Evolutionary conservation across 1,140 invertebrate genomes (phyloP).

Genomic region (Leptinotarsa texana): DNA sequence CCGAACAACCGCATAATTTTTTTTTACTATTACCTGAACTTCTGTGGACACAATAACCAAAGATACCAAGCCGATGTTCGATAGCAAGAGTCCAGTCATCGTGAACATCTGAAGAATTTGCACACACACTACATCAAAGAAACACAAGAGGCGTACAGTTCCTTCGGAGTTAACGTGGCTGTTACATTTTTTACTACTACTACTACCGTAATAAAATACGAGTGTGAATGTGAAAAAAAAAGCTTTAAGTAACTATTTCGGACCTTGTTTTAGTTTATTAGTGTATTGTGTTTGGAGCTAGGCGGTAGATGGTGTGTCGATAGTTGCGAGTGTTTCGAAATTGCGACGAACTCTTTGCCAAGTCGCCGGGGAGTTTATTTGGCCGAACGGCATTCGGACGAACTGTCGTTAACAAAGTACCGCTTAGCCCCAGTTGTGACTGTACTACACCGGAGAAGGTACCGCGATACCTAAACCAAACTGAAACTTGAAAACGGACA

Average conservation of each 20-base stretch:
- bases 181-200: slow-evolving; percentile 41
- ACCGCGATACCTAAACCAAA: slow-evolving; percentile 26
- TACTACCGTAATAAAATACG: slow-evolving; percentile 13
- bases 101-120: slow-evolving; percentile 34
- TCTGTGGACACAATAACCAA: slow-evolving; percentile 14
- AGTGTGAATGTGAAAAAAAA: slow-evolving; percentile 49
- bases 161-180: slow-evolving; percentile 47
- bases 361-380: too few relatives aligned
- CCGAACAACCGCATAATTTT: slow-evolving; percentile 9
- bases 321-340: too few relatives aligned
- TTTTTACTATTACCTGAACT: not conserved
- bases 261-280: slow-evolving; percentile 20
- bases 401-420: slow-evolving; percentile 7
- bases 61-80: slow-evolving; percentile 18
- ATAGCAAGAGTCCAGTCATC: slow-evolving; percentile 28
- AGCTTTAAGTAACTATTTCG: slow-evolving; percentile 35
- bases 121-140: slow-evolving; percentile 29
- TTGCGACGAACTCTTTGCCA: too few relatives aligned
- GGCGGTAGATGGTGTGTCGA: not conserved
- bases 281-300: slow-evolving; percentile 22
- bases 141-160: slow-evolving; percentile 34
- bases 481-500: slow-evolving; percentile 25
- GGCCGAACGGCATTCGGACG: too few relatives aligned
- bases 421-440: slow-evolving; percentile 3
- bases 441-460: slow-evolving; percentile 15